These are phyloP conservation scores for Thripadectes ignobilis DNA, from an alignment of 2,797 vertebrate species.

Conservation along the genomic window DNA sequence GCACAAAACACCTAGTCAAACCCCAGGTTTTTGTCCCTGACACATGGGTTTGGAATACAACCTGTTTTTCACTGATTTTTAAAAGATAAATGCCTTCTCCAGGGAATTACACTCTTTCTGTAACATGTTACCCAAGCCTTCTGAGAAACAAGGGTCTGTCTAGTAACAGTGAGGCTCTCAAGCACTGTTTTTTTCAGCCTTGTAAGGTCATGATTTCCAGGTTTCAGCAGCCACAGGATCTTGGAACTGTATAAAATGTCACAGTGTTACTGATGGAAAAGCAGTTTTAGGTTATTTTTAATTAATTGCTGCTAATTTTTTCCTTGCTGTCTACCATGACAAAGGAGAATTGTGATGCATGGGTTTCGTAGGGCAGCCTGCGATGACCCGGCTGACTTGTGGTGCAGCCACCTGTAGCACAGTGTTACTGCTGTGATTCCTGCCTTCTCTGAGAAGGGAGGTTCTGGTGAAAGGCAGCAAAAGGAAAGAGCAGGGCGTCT, in stretches of 20 bases:
- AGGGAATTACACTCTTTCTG: not conserved
- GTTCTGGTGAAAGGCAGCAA: not conserved
- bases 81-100: not conserved
- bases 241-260: not conserved
- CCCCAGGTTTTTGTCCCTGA: not conserved
- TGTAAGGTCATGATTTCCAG: not conserved
- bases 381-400: not conserved
- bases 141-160: not conserved
- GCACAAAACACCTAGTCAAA: not conserved
- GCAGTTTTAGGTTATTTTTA: not conserved
- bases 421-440: accelerated
- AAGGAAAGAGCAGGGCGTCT: not conserved
- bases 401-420: not conserved
- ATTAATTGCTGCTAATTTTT: not conserved
- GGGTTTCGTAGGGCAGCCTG: not conserved
- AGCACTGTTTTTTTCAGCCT: not conserved
- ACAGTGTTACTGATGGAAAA: not conserved
- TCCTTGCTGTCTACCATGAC: not conserved
- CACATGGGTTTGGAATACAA: not conserved
- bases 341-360: accelerated
- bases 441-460: not conserved
- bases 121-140: not conserved
- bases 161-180: not conserved
- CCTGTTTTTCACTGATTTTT: not conserved
- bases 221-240: not conserved